Base-by-base conservation (phyloP, 1,140 invertebrate genomes). In the Drosophila rhopaloa region DNA sequence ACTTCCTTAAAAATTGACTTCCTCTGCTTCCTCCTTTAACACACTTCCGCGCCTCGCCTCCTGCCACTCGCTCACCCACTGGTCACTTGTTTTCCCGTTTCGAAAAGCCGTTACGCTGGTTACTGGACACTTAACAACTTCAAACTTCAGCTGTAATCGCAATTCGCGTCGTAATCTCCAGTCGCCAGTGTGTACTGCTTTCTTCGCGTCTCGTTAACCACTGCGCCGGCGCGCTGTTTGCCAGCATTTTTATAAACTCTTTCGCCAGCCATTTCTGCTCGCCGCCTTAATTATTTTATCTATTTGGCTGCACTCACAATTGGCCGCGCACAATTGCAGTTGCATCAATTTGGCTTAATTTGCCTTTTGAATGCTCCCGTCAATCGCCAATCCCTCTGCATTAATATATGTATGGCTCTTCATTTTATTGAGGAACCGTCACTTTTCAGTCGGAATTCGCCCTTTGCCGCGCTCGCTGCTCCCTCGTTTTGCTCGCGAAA, bases 171-270 rank as follows among this genome's bases (percentile, higher is more conserved):
- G 54, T 59, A 67, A 63, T 38, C 27, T 37, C 46, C 38, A 67
- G 38, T 48, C 43, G 46, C n/a, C 35, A 35, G 66, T 32, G 29
- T 32, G 29, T 72, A 71, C 38, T 71, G 55, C 50, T 73, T 65
- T 77, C 73, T 76, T 76, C 81, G 66, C 70, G 85, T 75, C 74
- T 80, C 54, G 73, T 59, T 79, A 67, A 53, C 63, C 66, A 89
- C 84, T 89, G 84, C 82, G 73, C 67, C 51, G 77, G 56, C 76
- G 81, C 85, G 85, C 77, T 76, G 82, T 66, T 89, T 85, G 81
- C 84, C 70, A 89, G 77, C 84, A 84, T 66, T 89, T 89, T 89
- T 89, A 89, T 89, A 89, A 89, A 89, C 84, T 89, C 66, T 78
- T 76, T 76, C 56, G 68, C 81, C 68, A 81, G 35, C 79, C 32